Conservation (phyloP, 2,113 vertebrate species). For the Brachypodius melanocephalos region DNA sequence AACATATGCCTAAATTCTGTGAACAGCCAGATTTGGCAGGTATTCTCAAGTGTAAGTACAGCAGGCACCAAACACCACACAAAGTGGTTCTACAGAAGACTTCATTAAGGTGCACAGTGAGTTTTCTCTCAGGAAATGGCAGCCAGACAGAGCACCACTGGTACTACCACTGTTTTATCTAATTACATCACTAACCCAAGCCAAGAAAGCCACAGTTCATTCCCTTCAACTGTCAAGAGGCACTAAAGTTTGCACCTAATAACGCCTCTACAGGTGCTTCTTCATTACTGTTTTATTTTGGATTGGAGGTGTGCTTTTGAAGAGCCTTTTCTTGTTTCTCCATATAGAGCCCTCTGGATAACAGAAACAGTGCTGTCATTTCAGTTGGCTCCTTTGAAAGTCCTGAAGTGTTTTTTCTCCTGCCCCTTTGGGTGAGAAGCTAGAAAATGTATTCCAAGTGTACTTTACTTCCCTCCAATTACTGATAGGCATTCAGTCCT, state of each 20-base stretch:
- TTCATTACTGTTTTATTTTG: neutral
- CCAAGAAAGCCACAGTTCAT: neutral
- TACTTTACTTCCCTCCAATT: neutral
- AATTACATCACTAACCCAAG: conserved; percentile 1
- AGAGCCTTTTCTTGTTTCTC: neutral
- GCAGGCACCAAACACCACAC: neutral
- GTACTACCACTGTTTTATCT: neutral
- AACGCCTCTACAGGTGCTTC: neutral
- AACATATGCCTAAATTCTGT: neutral
- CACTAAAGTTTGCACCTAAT: neutral
- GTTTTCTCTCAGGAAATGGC: neutral
- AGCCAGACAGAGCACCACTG: neutral
- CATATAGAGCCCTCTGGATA: neutral
- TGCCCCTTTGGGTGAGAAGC: neutral
- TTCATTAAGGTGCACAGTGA: neutral
- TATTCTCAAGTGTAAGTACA: neutral
- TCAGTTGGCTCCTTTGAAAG: neutral
- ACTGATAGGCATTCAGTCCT: neutral
- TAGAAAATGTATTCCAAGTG: neutral
- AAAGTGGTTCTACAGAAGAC: neutral
- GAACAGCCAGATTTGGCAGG: neutral
- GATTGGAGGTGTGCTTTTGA: neutral
- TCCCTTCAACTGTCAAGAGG: neutral
- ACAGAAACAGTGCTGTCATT: neutral
- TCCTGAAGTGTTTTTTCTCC: neutral